Base-by-base conservation (phyloP, 2,888 invertebrate species). In the Corbicula japonica region DNA sequence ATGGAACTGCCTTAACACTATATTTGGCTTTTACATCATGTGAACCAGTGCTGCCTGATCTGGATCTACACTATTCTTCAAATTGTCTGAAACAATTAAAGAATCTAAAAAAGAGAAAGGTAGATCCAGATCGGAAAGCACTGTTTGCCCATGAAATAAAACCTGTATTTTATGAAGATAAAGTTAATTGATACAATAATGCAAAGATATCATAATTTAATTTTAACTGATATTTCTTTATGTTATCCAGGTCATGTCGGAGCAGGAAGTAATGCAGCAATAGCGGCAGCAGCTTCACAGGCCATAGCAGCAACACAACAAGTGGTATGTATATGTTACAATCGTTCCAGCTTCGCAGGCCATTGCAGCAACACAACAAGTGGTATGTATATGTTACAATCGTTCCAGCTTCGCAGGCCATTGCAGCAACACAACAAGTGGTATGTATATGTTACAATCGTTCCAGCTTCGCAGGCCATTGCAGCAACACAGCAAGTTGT, bases 261-360 rank as follows among this genome's bases (percentile, higher is more conserved):
- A n/a, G 97, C 97, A 0, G 97, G 97, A 15, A 95, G 96, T 70
- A 97, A 96, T 89, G 97, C 98, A 34, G 92, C 91, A 0, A 97
- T 98, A 71, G 98, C 91, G n/a, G 91, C 91, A 0, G 98, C 98
- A 0, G 98, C 98, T 0, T 98, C 98, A 28, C 98, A 98, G 93
- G 98, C 98, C 0, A 98, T 99, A 79, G 98, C 97, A 5, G 98
- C 98, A 0, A 98, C 99, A 2, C 98, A 98, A 52, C 94, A 97
- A 87, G 92, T 92, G 87, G 92, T 93, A 73, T 77, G 83, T 77
- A 15, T 48, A 18, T 48, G 21, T 48, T 10, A 26, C 44, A 34
- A 4, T 15, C 48, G n/a, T 61, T 23, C 28, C 15, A 61, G 41
- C 18, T 18, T 8, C 18, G n/a, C 98, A 98, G 93, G 98, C 98